Conservation (phyloP, 2,888 invertebrate genomes). For the Seladonia tumulorum region DNA sequence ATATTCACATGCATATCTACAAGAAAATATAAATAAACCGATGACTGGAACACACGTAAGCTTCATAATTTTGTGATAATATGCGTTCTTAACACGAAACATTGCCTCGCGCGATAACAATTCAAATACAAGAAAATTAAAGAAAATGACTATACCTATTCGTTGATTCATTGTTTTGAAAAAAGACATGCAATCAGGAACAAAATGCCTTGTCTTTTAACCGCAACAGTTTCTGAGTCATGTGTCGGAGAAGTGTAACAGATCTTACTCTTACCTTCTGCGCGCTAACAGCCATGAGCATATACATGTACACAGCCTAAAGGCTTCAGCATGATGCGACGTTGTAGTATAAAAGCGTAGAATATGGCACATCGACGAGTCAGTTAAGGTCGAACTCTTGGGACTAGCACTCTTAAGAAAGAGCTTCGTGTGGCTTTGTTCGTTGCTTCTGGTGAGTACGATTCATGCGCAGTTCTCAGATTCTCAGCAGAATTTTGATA, state of each 20-base stretch:
- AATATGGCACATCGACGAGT: constrained; percentile 33
- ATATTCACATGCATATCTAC: neutral
- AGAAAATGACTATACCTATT: neutral
- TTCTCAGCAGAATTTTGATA: neutral
- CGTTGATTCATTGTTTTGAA: neutral
- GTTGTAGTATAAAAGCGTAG: constrained; percentile 61
- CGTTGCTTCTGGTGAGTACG: constrained; percentile 56
- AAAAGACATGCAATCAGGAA: constrained; percentile 9
- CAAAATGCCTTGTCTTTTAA: neutral
- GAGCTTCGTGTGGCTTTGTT: constrained; percentile 21
- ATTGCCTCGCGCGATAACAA: neutral
- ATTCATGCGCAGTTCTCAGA: constrained; percentile 13
- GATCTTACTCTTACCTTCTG: constrained; percentile 23
- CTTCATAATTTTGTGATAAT: neutral
- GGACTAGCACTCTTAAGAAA: constrained; percentile 39
- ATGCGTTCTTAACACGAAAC: neutral
- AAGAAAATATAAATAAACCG: neutral
- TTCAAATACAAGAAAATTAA: neutral
- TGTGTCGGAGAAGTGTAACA: constrained; percentile 32
- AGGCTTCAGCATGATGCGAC: constrained; percentile 27
- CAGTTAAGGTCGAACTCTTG: constrained; percentile 65
- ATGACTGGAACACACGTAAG: neutral
- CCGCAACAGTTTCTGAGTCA: constrained; percentile 25
- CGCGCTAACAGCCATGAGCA: no score
- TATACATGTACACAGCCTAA: neutral